phyloP scores from a whole-genome alignment of 2,888 invertebrate species.

The Eristalinus sepulchralis region DNA sequence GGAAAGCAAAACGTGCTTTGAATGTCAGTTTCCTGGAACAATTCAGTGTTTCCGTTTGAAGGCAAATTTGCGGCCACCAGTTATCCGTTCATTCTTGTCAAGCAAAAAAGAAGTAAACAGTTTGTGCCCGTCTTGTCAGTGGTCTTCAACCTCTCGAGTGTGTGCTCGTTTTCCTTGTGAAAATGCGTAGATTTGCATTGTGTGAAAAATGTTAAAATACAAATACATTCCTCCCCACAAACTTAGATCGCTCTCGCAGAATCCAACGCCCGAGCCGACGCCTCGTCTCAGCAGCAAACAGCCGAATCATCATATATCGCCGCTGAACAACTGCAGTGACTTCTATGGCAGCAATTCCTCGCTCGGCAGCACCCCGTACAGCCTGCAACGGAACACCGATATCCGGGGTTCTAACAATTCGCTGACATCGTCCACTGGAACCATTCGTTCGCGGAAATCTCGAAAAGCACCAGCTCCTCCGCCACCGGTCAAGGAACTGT shows the following conservation, averaged over 20 bases:
- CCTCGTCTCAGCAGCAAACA: conserved; percentile 75
- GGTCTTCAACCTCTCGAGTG: conserved; percentile 53
- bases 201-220: conserved; percentile 77
- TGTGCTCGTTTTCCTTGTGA: conserved; percentile 17
- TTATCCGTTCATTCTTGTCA: conserved; percentile 46
- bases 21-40: conserved; percentile 47
- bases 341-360: conserved; percentile 76
- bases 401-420: conserved; percentile 76
- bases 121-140: background rate
- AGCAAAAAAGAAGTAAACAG: conserved; percentile 18
- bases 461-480: conserved; percentile 77
- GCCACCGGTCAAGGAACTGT: conserved; percentile 74
- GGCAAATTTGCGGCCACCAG: conserved; percentile 4
- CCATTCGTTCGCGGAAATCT: conserved; percentile 74
- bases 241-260: conserved; percentile 76
- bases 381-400: conserved; percentile 74
- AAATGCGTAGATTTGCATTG: conserved; percentile 38
- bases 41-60: conserved; percentile 55
- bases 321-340: conserved; percentile 74
- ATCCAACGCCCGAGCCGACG: conserved; percentile 77
- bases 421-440: conserved; percentile 75
- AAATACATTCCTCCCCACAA: conserved; percentile 78
- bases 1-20: conserved; percentile 62
- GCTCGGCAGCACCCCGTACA: conserved; percentile 72
- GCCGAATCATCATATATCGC: conserved; percentile 57